Conservation (phyloP, 2,888 invertebrate species). For the Physocephala rufipes region DNA sequence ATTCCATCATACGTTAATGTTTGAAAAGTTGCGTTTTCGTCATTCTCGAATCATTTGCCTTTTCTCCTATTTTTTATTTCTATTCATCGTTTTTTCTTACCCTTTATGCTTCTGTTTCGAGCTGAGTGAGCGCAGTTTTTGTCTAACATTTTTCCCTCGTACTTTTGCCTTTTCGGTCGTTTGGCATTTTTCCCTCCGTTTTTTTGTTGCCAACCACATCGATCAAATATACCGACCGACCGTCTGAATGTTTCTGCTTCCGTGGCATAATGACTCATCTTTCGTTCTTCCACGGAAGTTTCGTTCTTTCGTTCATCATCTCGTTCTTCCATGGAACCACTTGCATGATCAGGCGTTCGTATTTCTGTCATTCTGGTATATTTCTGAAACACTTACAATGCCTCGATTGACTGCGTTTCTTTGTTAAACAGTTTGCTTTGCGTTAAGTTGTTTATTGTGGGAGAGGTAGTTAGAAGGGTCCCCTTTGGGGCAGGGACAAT, state of each 20-base stretch:
- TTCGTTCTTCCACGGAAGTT: too few relatives aligned
- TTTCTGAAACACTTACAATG: too few relatives aligned
- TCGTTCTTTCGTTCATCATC: neutral
- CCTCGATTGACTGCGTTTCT: neutral
- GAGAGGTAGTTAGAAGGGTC: too few relatives aligned
- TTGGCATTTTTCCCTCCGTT: neutral
- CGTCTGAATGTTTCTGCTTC: neutral
- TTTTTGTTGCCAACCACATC: neutral
- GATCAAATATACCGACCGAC: neutral
- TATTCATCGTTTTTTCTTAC: neutral
- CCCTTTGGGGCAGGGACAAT: too few relatives aligned
- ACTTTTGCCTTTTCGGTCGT: neutral
- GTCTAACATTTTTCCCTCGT: constrained; percentile 13
- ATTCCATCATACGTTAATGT: neutral
- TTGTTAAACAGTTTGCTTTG: neutral
- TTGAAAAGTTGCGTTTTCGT: neutral
- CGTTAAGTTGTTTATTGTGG: constrained; percentile 4
- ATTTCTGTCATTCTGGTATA: too few relatives aligned
- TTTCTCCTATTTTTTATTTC: neutral
- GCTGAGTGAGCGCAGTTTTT: neutral
- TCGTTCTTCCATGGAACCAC: neutral
- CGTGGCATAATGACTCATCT: too few relatives aligned
- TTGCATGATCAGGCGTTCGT: too few relatives aligned
- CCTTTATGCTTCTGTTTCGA: neutral
- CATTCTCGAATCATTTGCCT: neutral